Evolutionary conservation across 2,113 vertebrate species (phyloP), one percentile per base, ranked within the genome.

Genomic region (Toxotes jaculatrix): DNA sequence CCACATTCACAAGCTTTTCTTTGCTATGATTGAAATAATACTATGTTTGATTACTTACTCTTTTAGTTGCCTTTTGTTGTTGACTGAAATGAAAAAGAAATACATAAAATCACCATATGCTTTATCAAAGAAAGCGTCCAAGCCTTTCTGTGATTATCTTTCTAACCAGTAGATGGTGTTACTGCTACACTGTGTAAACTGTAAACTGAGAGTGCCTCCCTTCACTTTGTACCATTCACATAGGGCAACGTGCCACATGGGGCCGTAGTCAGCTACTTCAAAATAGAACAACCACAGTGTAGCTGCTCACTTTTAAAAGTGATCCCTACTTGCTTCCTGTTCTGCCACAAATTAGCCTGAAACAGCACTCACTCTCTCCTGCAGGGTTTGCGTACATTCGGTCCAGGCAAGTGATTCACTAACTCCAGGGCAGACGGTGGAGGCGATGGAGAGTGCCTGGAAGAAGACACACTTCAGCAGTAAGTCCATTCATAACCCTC

Each of bases 371-470:
- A 94, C 93, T 82, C 61, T 70, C 40, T 85, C 36, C 34, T 77
- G 75, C 14, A 31, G 74, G 61, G 5, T 9, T 65, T 87, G 5
- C 68, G 72, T 0, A 88, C 72, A 42, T 78, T 84, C 79, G 70
- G n/a, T 8, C 3, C 45, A n/a, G 92, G 76, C 60, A 93, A 60
- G 77, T 84, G 82, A 1, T 79, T 88, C 27, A 76, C 79, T 63
- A 93, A 78, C 6, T 92, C 88, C 61, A 80, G 84, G 80, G 86
- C 53, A 14, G 89, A 31, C 0, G 57, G 8, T 73, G 91, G n/a
- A 59, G 80, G 86, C 57, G 92, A 89, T 21, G 47, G 64, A 47
- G 69, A 49, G 31, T 0, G 3, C 80, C 96, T 96, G 83, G 70
- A 88, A 67, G 32, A 21, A 38, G 32, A 69, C 21, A 82, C 19